Base-by-base conservation (phyloP, 2,888 invertebrate species). In the Tenthredo livida region DNA sequence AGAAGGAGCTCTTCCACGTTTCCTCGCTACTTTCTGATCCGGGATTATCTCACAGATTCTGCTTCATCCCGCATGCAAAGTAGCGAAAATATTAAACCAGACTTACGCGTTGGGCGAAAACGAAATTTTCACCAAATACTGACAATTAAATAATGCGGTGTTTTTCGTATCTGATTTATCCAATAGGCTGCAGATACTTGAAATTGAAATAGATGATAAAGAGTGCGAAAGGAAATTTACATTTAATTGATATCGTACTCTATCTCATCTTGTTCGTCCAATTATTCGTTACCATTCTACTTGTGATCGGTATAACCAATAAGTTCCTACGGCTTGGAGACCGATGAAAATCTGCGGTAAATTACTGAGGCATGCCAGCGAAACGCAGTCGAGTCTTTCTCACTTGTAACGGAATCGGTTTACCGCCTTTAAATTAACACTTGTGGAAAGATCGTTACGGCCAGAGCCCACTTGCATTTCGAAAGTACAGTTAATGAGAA, bases 401-500 rank as follows among this genome's bases (percentile, higher is more conserved):
- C 58, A 37, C 29, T 61, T 21, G 80, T 80, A 58, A 61, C 58
- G 61, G 58, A 61, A 80, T 80, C 37, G 61, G 80, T 80, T 80
- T 80, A 61, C 80, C 80, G 80, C 80, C 40, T 58, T 80, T 80
- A 61, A 80, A 80, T 80, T 80, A 80, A 80, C 80, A 80, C 58
- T 37, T 37, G 77, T 10, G 33, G 40, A 58, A 40, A 80, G 61
- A 37, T 58, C 80, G 80, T 80, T 80, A 80, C 80, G 43, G 25
- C 25, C 21, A 25, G 73, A 43, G 43, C 73, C 40, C 40, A 21
- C 43, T 21, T 73, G 37, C 21, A 29, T 58, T 80, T 80, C 77
- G 77, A 40, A 61, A 61, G 80, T 80, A 80, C 80, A 80, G 61
- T 80, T 80, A 80, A 80, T 80, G 80, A 80, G 80, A 61, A 80